These are phyloP conservation scores for Mythimna impura DNA, from an alignment of 2,888 invertebrate genomes.

Conservation along the genomic window DNA sequence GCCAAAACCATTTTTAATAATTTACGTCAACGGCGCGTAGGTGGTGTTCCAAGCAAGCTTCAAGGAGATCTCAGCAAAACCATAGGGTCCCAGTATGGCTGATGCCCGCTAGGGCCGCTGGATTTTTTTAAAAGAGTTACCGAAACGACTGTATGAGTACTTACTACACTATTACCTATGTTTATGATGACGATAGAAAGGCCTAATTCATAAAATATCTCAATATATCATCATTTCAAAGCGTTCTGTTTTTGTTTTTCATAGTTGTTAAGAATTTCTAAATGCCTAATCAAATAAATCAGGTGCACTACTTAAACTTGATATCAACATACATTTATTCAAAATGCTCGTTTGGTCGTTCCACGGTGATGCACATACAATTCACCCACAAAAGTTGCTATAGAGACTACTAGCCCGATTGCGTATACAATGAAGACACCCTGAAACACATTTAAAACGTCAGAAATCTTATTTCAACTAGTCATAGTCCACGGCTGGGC, in stretches of 20 bases:
- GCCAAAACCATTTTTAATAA: too few relatives aligned
- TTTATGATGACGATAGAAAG: too few relatives aligned
- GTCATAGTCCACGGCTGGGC: not conserved
- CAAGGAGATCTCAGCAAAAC: too few relatives aligned
- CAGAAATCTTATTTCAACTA: not conserved
- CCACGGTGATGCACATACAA: conserved; percentile 45
- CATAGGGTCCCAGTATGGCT: too few relatives aligned
- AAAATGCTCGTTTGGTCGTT: conserved; percentile 23
- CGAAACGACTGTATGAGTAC: too few relatives aligned
- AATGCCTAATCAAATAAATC: not conserved
- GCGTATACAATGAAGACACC: conserved; percentile 80
- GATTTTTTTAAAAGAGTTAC: too few relatives aligned
- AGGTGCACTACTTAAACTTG: not conserved
- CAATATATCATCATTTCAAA: not conserved
- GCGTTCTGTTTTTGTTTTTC: not conserved
- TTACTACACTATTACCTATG: too few relatives aligned
- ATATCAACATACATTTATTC: conserved; percentile 8
- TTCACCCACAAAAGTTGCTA: conserved; percentile 73
- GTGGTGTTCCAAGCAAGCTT: too few relatives aligned
- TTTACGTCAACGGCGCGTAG: too few relatives aligned
- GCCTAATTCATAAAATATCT: too few relatives aligned
- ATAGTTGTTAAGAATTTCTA: not conserved
- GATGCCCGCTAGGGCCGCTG: too few relatives aligned
- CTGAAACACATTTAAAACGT: conserved; percentile 62
- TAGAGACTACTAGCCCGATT: conserved; percentile 71